phyloP scores from a whole-genome alignment of 2,113 vertebrate genomes.

The Clarias macrocephalus region DNA sequence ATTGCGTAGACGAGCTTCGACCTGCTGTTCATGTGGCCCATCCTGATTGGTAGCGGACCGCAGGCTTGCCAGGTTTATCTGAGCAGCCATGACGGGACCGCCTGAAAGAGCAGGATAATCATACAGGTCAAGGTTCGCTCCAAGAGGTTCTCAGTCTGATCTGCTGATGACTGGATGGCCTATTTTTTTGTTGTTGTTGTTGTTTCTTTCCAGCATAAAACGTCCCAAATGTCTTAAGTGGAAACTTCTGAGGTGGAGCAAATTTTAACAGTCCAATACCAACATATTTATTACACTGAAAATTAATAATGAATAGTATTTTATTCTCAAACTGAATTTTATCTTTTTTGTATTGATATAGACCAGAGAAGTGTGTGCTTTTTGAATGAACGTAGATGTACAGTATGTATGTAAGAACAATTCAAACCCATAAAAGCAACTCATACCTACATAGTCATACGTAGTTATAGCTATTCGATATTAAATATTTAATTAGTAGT shows the following conservation, averaged over 20 bases:
- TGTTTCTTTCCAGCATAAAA: background rate
- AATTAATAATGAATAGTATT: background rate
- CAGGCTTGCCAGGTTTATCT: conserved; percentile 78
- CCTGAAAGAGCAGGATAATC: conserved; percentile 61
- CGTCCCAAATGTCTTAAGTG: background rate
- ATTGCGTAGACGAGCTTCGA: conserved; percentile 80
- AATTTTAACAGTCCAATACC: background rate
- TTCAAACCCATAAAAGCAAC: background rate
- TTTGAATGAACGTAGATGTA: background rate
- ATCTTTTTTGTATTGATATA: background rate
- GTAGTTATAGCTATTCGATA: no score
- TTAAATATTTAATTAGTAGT: background rate
- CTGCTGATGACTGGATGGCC: background rate
- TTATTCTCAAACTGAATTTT: background rate
- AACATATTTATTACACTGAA: background rate
- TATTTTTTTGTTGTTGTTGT: no score
- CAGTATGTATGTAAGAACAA: background rate
- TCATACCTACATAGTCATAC: background rate
- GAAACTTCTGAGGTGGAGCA: background rate
- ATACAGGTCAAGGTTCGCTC: conserved; percentile 13
- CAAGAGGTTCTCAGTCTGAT: background rate
- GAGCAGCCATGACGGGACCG: conserved; percentile 77
- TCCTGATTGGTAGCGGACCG: conserved; percentile 79
- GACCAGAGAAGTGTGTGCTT: background rate
- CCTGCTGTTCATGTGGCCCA: conserved; percentile 74